Evolutionary conservation across 2,888 invertebrate genomes (phyloP), one percentile per base, ranked within the genome.

Genomic region (Trichogramma dendrolimi): DNA sequence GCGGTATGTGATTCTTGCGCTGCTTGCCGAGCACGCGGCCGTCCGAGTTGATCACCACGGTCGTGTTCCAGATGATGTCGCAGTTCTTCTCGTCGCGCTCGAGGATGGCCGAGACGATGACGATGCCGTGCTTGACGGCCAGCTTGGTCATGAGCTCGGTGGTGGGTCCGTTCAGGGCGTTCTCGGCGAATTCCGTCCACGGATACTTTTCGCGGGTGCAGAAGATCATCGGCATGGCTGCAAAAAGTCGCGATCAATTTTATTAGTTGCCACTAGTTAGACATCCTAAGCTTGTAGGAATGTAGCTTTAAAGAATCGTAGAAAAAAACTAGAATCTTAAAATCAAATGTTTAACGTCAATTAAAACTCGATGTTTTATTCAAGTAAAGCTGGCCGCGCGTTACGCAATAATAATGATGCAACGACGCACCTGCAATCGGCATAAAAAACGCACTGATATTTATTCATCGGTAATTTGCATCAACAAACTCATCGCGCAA

Each of bases 1-100:
- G 85, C 0, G 99, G 99, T 70, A 99, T 94, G 79, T 99, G 99
- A 79, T 99, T 99, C 78, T 99, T 99, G n/a, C 98, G 86, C 72
- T 96, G 93, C 50, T 66, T 66, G 1, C 99, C 99, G 68, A 98
- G 76, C 49, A 91, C 87, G 6, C 83, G 82, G 0, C 99, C 98
- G 62, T 85, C 85, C 70, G 90, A 89, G 60, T 92, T 90, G 60
- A 99, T 92, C 0, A 99, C 88, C 0, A 96, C 96, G 40, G 91
- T 89, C 0, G 97, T 95, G 78, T 99, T 99, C 94, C 96, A 96
- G 71, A 99, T 85, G 0, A 87, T 85, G 62, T 93, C 94, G 0
- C 89, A 86, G 75, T 94, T 91, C 7, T 78, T 75, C 42, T 86
- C 84, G 75, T 98, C 96, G 63, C 92, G 83, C 79, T 99, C 99